Evolutionary conservation across 2,888 invertebrate genomes (phyloP), one percentile per base, ranked within the genome.

Genomic region (Epinotia ramella): DNA sequence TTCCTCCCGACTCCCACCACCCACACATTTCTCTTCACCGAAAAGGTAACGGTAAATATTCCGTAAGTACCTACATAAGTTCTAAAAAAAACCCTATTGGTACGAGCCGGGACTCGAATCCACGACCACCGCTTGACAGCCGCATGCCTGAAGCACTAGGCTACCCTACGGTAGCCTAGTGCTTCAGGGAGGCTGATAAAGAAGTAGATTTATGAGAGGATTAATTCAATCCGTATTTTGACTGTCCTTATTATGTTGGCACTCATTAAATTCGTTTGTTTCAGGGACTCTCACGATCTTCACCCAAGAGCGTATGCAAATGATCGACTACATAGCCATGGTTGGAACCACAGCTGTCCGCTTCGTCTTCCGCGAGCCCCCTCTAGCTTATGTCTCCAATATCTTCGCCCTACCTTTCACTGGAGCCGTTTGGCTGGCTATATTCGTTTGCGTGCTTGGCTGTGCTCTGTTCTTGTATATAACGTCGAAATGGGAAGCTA

Each of bases 381-480:
- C 96, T 0, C 90, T 96, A 0, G 95, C 96, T 0, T 95, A 95
- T 73, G 93, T 96, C 5, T 94, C 95, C 66, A 97, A 97, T 80
- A 95, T 97, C 81, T 97, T 96, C 86, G 89, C 95, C 0, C 85
- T 96, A 2, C 96, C 97, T 0, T 97, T 97, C 86, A 94, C 95
- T 2, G 90, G 88, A 0, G 88, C 91, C 0, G 96, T 97, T 0
- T 97, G 97, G 97, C 81, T 95, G 60, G 94, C 95, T 1, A 93
- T 95, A 62, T 91, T 94, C 12, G 87, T 94, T 0, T 91, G 96
- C 66, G 89, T 95, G 0, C 77, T 94, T 16, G 86, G 94, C 0
- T 93, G 95, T 56, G 88, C 94, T 0, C 78, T 90, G 1, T 89
- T 95, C 64, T 84, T 95, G 13, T 95, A 90, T 75, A 85, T 95